Conservation (phyloP, 2,797 vertebrate genomes). For the Trachurus trachurus region DNA sequence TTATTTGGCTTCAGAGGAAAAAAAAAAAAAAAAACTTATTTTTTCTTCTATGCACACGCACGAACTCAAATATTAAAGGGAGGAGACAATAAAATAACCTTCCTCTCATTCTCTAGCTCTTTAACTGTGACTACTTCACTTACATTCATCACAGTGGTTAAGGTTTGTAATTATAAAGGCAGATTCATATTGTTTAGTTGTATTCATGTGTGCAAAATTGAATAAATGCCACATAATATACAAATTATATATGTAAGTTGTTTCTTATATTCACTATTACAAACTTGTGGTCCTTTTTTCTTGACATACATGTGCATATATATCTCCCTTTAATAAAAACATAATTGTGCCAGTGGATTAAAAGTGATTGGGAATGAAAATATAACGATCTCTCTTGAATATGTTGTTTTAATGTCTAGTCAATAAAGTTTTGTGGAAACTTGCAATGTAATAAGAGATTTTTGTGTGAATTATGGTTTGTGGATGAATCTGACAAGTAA, state of each 20-base stretch:
- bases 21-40: background rate
- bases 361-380: too few relatives aligned
- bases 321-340: background rate
- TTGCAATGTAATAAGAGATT: too few relatives aligned
- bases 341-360: background rate
- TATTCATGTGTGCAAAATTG: background rate
- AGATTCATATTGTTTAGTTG: background rate
- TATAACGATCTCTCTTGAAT: too few relatives aligned
- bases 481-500: background rate
- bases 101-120: background rate
- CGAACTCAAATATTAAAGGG: background rate
- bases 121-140: too few relatives aligned
- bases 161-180: background rate
- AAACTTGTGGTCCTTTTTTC: too few relatives aligned
- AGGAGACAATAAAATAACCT: background rate
- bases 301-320: background rate
- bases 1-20: conserved; percentile 2
- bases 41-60: background rate
- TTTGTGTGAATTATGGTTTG: too few relatives aligned
- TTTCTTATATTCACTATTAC: too few relatives aligned
- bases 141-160: background rate
- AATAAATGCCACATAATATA: background rate
- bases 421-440: too few relatives aligned
- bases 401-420: too few relatives aligned
- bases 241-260: background rate